Base-by-base conservation (phyloP, 2,888 invertebrate genomes). In the Xestoiulus laeticollis region DNA sequence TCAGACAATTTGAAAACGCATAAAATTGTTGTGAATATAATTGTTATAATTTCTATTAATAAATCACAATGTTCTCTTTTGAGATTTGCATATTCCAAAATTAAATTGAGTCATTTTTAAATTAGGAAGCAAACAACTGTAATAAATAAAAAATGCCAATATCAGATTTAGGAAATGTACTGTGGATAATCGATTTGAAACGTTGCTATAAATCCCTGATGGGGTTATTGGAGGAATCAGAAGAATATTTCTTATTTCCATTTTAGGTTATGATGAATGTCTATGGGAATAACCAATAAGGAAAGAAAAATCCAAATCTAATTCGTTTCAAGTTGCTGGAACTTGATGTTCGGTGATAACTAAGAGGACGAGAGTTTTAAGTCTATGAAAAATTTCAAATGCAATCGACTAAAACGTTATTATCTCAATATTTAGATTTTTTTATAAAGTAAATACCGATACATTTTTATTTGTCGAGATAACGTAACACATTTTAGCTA, bases 121-220 rank as follows among this genome's bases (percentile, higher is more conserved):
- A 6, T 22, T 19, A 19, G 22, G 22, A 22, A n/a, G 22, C 22
- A 59, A 19, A 59, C 22, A 59, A 59, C 59, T 59, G 59, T 19
- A 59, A 59, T 59, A 59, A 59, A 59, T 59, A 59, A 59, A 59
- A 59, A 22, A 59, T 59, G 59, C 22, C 59, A 59, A 59, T 59
- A 22, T 22, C 59, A 59, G 59, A 22, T 59, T 59, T 59, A 22
- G 59, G 59, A 59, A 59, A 59, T 59, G 59, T 59, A 59, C 6
- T 59, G 59, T 59, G 59, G 59, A 59, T 59, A 59, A 59, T 59
- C 59, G 59, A 59, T 59, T 59, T 59, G 22, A 22, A 59, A 59
- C 59, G 59, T 59, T 59, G 6, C 5, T 8, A 59, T 59, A 59
- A 59, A 59, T 59, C 59, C 22, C 22, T n/a, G 59, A 59, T 59